Evolutionary conservation across 1,140 invertebrate genomes (phyloP).

Genomic region (Aphelenchoides avenae): DNA sequence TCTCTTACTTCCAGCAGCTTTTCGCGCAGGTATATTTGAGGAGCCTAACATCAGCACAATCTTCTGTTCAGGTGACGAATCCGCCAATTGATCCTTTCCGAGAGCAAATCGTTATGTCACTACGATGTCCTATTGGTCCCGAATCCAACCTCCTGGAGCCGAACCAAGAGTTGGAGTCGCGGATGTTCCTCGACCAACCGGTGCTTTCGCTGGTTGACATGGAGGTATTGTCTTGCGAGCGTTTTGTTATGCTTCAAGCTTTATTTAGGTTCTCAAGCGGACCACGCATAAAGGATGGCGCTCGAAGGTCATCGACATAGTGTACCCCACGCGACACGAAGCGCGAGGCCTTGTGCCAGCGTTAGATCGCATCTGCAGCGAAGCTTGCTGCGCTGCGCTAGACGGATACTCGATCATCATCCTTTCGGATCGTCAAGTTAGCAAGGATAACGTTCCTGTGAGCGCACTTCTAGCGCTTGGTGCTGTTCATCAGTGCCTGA

Average conservation of each 20-base stretch:
- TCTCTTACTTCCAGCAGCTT: slow-evolving; percentile 98
- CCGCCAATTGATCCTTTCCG: slow-evolving; percentile 99
- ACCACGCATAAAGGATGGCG: slow-evolving; percentile 85
- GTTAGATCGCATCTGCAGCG: slow-evolving; percentile 73
- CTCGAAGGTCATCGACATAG: slow-evolving; percentile 82
- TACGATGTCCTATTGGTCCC: slow-evolving; percentile 71
- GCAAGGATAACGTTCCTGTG: slow-evolving; percentile 60
- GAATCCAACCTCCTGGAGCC: slow-evolving; percentile 90
- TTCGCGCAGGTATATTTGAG: slow-evolving; percentile 80
- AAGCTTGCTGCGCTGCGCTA: slow-evolving; percentile 75
- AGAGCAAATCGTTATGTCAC: slow-evolving; percentile 96
- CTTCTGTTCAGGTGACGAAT: slow-evolving; percentile 76
- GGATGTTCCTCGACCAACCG: slow-evolving; percentile 87
- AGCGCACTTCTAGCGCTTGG: slow-evolving; percentile 74
- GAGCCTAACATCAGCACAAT: slow-evolving; percentile 1
- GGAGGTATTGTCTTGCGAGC: slow-evolving; percentile 65
- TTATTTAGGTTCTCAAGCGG: slow-evolving; percentile 48
- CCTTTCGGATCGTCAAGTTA: slow-evolving; percentile 76
- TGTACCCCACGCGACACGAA: slow-evolving; percentile 72
- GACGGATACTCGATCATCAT: slow-evolving; percentile 79
- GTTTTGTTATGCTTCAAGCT: slow-evolving; percentile 8
- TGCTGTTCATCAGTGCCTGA: slow-evolving; percentile 88
- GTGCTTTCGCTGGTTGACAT: slow-evolving; percentile 85
- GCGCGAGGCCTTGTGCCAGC: slow-evolving; percentile 71
- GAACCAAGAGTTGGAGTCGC: slow-evolving; percentile 78